Percentiles rank a stretch among this genome's conserved stretches.
Conservation (phyloP, 2,888 invertebrate genomes). For the Lycaena phlaeas region DNA sequence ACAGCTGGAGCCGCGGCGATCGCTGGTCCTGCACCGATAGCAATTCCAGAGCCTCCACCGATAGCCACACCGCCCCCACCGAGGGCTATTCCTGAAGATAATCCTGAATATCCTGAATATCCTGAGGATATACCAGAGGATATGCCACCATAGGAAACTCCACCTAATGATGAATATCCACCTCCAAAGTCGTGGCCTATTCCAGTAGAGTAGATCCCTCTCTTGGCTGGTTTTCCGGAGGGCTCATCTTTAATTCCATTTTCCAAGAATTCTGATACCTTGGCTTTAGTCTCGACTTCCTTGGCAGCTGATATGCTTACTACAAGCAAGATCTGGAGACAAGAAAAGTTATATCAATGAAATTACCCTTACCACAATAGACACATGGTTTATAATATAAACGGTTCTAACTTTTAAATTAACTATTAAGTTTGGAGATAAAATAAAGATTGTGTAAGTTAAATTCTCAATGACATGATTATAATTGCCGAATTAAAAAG, state of each 20-base stretch:
- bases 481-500: too few species aligned
- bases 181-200: slow-evolving; percentile 18
- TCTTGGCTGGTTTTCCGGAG: slow-evolving; percentile 47
- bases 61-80: slow-evolving; percentile 13
- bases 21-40: slow-evolving; percentile 23
- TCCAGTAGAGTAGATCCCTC: slow-evolving; percentile 36
- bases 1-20: slow-evolving; percentile 21
- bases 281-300: slow-evolving; percentile 38
- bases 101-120: too few species aligned
- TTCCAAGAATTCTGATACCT: slow-evolving; percentile 46
- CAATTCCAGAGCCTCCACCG: slow-evolving; percentile 15
- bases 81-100: slow-evolving; percentile 12
- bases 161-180: background rate
- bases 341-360: slow-evolving; percentile 7
- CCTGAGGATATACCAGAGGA: too few species aligned
- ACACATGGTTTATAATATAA: too few species aligned
- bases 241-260: slow-evolving; percentile 49
- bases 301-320: slow-evolving; percentile 46
- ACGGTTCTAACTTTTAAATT: too few species aligned
- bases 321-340: slow-evolving; percentile 50
- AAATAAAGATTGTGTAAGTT: too few species aligned
- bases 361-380: too few species aligned
- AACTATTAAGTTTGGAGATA: too few species aligned
- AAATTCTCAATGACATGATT: too few species aligned
- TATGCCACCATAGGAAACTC: slow-evolving; percentile 19